Conservation (phyloP, 2,888 invertebrate genomes). For the Lepidonotus clava region DNA sequence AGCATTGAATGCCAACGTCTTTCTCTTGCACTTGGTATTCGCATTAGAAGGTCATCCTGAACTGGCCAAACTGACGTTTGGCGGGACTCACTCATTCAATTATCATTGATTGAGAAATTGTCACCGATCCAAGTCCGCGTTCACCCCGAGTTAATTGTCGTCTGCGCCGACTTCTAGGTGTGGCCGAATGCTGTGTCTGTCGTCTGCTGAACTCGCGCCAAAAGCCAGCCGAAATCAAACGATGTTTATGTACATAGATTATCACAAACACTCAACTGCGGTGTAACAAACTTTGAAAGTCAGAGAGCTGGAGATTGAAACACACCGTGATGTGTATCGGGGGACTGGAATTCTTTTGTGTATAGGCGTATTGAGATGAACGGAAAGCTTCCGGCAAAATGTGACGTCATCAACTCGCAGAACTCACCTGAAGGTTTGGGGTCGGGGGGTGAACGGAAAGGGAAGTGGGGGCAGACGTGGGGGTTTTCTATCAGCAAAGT, state of each 20-base stretch:
- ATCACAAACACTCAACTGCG: neutral
- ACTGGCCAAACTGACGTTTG: conserved; percentile 29
- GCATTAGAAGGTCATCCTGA: neutral
- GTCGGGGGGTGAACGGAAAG: neutral
- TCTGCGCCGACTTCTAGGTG: conserved; percentile 10
- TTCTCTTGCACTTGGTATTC: too few species aligned
- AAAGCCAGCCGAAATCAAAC: neutral
- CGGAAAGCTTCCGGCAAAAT: neutral
- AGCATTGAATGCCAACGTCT: too few species aligned
- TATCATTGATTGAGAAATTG: conserved; percentile 34
- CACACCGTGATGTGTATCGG: too few species aligned
- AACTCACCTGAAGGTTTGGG: neutral
- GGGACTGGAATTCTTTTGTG: neutral
- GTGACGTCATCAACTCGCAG: neutral
- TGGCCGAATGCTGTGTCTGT: neutral
- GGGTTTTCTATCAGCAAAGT: conserved; percentile 44
- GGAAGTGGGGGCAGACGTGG: neutral
- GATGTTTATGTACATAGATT: conserved; percentile 14
- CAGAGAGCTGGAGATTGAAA: too few species aligned
- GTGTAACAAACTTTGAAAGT: too few species aligned
- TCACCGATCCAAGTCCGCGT: conserved; percentile 22
- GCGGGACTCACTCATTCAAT: conserved; percentile 14
- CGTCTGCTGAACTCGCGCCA: too few species aligned
- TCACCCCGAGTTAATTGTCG: conserved; percentile 20
- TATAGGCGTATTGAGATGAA: conserved; percentile 13